phyloP scores from a whole-genome alignment of 2,113 vertebrate species.

The Phrynocephalus versicolor region DNA sequence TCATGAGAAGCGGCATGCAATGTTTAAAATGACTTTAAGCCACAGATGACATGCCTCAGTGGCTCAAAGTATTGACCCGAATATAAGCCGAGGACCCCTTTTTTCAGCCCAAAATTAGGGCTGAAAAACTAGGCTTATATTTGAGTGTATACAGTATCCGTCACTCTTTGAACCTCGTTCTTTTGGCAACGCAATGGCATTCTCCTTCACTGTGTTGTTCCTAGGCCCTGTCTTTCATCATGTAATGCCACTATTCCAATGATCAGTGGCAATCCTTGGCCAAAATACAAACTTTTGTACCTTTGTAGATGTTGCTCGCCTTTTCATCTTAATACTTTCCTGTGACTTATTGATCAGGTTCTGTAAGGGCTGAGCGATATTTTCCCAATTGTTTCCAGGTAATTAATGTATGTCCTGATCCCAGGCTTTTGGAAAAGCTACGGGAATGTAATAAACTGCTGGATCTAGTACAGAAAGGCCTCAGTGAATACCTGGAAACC shows the following conservation, averaged over 20 bases:
- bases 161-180: background rate
- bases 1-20: no score
- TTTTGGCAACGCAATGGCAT: background rate
- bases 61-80: no score
- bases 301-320: constrained; percentile 36
- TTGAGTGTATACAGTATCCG: no score
- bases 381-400: constrained; percentile 72
- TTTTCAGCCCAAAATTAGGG: no score
- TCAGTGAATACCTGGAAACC: constrained; percentile 90
- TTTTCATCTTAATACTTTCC: constrained; percentile 36
- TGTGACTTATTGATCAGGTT: constrained; percentile 41
- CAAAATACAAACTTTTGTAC: constrained; percentile 25
- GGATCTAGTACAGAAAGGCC: constrained; percentile 88
- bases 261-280: constrained; percentile 8
- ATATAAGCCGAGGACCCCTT: no score
- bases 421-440: constrained; percentile 78
- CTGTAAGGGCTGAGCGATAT: constrained; percentile 23
- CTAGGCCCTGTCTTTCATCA: background rate
- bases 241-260: background rate
- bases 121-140: no score
- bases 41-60: no score
- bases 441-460: constrained; percentile 81
- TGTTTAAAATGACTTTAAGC: no score
- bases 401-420: constrained; percentile 85
- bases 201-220: background rate